A percentile compares a stretch with the other conserved stretches of the same genome.
These are phyloP conservation scores for Monochamus saltuarius DNA, from an alignment of 1,140 invertebrate species.

Conservation along the genomic window DNA sequence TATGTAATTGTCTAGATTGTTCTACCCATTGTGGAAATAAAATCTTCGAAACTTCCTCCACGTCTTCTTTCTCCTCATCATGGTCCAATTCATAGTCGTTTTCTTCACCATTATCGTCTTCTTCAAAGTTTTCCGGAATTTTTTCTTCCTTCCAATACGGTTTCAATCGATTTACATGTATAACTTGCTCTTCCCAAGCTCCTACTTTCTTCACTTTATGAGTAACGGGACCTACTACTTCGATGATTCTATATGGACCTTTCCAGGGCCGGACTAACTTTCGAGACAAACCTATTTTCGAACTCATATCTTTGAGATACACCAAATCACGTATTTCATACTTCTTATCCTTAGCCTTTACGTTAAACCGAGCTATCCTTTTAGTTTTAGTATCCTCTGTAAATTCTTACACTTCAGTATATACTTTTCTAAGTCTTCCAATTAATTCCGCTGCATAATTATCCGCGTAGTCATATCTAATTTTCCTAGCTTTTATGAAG, in stretches of 20 bases:
- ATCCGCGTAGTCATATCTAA: slow-evolving; percentile 4
- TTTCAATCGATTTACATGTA: slow-evolving; percentile 9
- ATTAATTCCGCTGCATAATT: slow-evolving; percentile 8
- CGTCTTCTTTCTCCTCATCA: background rate
- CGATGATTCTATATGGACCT: background rate
- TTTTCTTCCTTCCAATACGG: background rate
- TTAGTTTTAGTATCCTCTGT: background rate
- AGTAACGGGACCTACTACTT: background rate
- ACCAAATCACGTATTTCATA: slow-evolving; percentile 6
- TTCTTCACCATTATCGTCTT: background rate
- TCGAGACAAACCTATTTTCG: background rate
- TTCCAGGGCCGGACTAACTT: background rate
- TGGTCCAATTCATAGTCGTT: background rate
- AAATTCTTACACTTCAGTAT: background rate
- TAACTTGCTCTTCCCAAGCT: background rate
- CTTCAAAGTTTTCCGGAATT: background rate
- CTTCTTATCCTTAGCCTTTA: background rate
- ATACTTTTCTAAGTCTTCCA: slow-evolving; percentile 1
- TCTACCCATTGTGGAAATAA: background rate
- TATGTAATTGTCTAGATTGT: background rate
- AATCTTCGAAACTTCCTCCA: background rate
- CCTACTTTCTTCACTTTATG: background rate
- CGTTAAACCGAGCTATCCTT: background rate
- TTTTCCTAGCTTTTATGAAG: background rate
- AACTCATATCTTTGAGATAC: slow-evolving; percentile 1